Percentiles rank a stretch among this genome's conserved stretches.
Evolutionary conservation across 2,888 invertebrate genomes (phyloP).

Genomic region (Dynastes grantii): DNA sequence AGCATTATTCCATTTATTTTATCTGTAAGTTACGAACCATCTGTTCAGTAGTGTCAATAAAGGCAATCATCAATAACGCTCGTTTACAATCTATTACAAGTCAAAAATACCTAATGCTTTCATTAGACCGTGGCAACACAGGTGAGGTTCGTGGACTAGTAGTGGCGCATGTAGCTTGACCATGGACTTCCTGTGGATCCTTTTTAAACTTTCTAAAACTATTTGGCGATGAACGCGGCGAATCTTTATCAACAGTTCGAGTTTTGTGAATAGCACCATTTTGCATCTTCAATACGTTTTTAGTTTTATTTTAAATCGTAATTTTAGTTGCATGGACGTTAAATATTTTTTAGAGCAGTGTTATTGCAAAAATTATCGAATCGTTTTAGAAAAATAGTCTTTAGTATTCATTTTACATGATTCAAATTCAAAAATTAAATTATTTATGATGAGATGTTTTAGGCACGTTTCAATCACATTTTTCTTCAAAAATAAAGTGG

Average conservation of each 20-base stretch:
- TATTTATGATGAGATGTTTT: constrained; percentile 12
- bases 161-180: not conserved
- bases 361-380: not conserved
- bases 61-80: constrained; percentile 6
- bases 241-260: constrained; percentile 14
- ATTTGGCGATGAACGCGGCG: constrained; percentile 27
- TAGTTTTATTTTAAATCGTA: not conserved
- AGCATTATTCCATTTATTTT: constrained; percentile 1
- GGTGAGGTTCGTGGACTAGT: constrained; percentile 41
- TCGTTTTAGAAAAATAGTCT: constrained; percentile 19
- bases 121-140: constrained; percentile 33
- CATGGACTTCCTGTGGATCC: constrained; percentile 18
- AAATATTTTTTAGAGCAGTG: not conserved
- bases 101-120: constrained; percentile 23
- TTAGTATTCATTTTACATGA: not conserved
- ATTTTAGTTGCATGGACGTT: constrained; percentile 7
- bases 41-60: not conserved
- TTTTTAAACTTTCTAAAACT: constrained; percentile 33
- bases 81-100: constrained; percentile 1
- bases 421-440: not conserved
- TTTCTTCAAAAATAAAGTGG: constrained; percentile 1
- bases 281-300: constrained; percentile 30
- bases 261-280: constrained; percentile 43
- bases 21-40: not conserved
- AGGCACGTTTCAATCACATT: constrained; percentile 46